Conservation (phyloP, 2,113 vertebrate genomes). For the Chloropsis hardwickii region DNA sequence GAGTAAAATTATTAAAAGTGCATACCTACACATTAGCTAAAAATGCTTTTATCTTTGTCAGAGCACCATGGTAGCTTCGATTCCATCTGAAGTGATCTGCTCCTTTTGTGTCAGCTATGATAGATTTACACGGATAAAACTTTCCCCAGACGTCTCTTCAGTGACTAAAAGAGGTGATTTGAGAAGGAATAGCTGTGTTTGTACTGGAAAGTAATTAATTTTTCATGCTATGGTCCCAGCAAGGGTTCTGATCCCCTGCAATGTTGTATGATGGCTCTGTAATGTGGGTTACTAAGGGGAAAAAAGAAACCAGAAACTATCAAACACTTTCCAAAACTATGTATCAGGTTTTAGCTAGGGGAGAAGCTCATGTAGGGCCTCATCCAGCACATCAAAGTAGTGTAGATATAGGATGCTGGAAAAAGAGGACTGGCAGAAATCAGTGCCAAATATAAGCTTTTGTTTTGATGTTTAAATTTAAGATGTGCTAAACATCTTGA, state of each 20-base stretch:
- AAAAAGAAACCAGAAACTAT: background rate
- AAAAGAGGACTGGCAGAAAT: constrained; percentile 23
- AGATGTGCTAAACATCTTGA: constrained; percentile 54
- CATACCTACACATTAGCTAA: background rate
- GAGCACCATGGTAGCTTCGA: background rate
- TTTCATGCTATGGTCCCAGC: background rate
- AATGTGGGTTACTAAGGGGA: background rate
- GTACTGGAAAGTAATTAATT: constrained; percentile 5
- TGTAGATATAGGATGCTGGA: background rate
- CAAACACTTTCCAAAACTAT: background rate
- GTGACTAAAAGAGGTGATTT: background rate
- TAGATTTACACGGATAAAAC: background rate
- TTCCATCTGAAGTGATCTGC: constrained; percentile 16
- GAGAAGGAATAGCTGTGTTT: background rate
- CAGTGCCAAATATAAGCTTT: constrained; percentile 60
- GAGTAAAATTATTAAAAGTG: background rate
- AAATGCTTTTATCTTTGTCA: background rate
- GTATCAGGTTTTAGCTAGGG: background rate
- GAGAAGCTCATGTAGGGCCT: background rate
- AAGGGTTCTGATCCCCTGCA: background rate
- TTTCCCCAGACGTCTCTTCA: background rate
- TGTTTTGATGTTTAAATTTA: constrained; percentile 66
- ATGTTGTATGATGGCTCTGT: background rate
- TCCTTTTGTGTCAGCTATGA: background rate
- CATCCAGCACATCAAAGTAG: background rate